Evolutionary conservation across 2,888 invertebrate species (phyloP), one percentile per base, ranked within the genome.

Genomic region (Cosmorhoe ocellata): DNA sequence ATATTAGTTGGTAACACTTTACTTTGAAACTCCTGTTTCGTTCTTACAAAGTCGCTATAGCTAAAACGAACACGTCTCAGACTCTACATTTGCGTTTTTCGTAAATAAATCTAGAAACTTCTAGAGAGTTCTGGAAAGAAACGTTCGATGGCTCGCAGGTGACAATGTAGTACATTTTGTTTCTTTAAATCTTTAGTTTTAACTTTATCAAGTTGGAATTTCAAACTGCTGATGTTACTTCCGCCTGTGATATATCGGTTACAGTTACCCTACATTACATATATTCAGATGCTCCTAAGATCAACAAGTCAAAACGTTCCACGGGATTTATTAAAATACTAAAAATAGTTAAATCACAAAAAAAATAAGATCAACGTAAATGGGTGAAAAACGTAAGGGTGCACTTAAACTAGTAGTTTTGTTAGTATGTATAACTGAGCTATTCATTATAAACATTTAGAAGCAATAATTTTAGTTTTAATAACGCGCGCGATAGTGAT

Each of bases 91-190:
- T 56, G 59, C 49, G 48, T 48, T 38, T 14, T 40, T 31, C 56
- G 56, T 55, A 59, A 64, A 63, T 67, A 47, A 52, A 52, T 52
- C 52, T 31, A 27, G 47, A 43, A 47, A 67, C 63, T 64, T 61
- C 59, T 56, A 58, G 64, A 69, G 31, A 12, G 41, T 51, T 41
- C 36, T 37, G 14, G 45, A 65, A 66, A 24, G 45, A 65, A 66
- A 66, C 66, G 67, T 70, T 71, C 64, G 62, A 63, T 58, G 49
- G 67, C 66, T 59, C 70, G 56, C 79, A 79, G 76, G 79, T 79
- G 76, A 74, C 76, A 76, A 72, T 74, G 57, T 61, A 62, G 53
- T 51, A 54, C 56, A 66, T 66, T 67, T 61, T 68, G 69, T 74
- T 71, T 63, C 67, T 71, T n/a, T n/a, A n/a, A n/a, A n/a, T n/a